Conservation (phyloP, 2,113 vertebrate genomes). For the Petaurus breviceps region DNA sequence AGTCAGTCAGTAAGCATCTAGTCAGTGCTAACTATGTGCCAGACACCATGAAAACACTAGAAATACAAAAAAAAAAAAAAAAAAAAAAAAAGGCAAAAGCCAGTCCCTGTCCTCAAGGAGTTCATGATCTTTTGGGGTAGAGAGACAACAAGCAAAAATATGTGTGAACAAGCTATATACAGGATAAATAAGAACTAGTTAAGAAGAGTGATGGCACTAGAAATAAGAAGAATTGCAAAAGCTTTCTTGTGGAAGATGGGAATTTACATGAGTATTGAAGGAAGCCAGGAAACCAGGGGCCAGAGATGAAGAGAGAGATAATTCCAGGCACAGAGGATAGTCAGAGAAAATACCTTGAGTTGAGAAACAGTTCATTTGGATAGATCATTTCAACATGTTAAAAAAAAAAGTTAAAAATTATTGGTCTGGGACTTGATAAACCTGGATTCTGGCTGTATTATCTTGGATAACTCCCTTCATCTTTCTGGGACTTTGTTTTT, state of each 20-base stretch:
- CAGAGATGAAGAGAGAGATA: not conserved
- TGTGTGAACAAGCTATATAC: not conserved
- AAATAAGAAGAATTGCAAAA: not conserved
- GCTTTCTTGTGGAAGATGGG: not conserved
- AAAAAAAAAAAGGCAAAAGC: not conserved
- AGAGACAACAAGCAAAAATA: not conserved
- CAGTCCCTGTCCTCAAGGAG: not conserved
- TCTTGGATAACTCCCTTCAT: too few relatives aligned
- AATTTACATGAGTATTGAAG: not conserved
- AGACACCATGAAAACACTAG: not conserved
- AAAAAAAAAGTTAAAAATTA: too few relatives aligned
- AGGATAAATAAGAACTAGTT: not conserved
- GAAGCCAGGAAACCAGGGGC: not conserved
- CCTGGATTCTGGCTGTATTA: too few relatives aligned
- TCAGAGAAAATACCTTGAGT: not conserved
- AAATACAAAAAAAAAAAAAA: not conserved
- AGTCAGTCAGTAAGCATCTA: not conserved
- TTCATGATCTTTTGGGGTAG: not conserved
- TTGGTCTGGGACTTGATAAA: too few relatives aligned
- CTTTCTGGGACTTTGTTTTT: too few relatives aligned
- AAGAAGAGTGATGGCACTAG: not conserved
- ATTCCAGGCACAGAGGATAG: not conserved
- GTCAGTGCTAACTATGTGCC: not conserved
- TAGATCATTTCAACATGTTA: too few relatives aligned
- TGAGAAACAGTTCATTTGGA: not conserved